A percentile compares a stretch with the other conserved stretches of the same genome.
phyloP scores from a whole-genome alignment of 2,888 invertebrate genomes.

The Lacanobia oleracea region DNA sequence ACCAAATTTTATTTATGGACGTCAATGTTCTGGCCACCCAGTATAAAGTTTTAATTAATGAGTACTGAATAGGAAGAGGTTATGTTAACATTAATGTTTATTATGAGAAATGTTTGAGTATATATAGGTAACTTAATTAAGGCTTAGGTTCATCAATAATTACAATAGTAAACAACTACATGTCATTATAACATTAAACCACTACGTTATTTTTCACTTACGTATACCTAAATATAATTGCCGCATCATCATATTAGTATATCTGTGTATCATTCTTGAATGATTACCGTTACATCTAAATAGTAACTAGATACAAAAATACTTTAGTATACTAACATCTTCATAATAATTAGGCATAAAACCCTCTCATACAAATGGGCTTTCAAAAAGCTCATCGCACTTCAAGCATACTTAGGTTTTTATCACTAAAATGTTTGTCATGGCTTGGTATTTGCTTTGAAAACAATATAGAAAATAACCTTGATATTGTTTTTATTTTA shows the following conservation, averaged over 20 bases:
- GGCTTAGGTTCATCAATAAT: background rate
- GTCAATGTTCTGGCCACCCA: too few species aligned
- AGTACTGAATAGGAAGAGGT: too few species aligned
- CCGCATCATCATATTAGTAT: background rate
- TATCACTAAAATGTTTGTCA: background rate
- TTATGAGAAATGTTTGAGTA: background rate
- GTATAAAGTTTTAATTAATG: too few species aligned
- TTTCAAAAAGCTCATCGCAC: background rate
- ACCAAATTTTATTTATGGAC: too few species aligned
- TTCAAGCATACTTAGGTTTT: background rate
- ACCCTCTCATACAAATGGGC: background rate
- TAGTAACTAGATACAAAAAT: too few species aligned
- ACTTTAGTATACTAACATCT: background rate
- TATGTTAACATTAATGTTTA: background rate
- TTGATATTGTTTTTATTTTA: background rate
- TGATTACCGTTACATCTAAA: background rate
- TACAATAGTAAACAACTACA: background rate
- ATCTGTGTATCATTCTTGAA: background rate
- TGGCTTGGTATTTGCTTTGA: background rate
- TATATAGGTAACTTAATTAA: background rate
- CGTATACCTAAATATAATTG: background rate
- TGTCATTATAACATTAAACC: background rate
- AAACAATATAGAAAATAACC: background rate
- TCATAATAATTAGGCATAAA: background rate
- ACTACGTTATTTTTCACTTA: background rate